phyloP scores from a whole-genome alignment of 2,113 vertebrate genomes.

The Antechinus flavipes region DNA sequence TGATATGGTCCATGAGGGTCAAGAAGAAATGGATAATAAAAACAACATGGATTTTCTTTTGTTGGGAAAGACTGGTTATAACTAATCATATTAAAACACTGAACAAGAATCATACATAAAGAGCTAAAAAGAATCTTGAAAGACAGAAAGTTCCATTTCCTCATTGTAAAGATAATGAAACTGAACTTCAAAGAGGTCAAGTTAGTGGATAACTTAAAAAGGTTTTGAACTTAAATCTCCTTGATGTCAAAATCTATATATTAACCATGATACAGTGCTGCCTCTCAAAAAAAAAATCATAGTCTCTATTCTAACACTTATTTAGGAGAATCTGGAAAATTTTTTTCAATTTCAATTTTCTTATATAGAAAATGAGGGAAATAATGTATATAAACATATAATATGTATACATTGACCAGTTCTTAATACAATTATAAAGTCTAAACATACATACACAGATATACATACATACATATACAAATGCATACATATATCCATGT shows the following conservation, averaged over 20 bases:
- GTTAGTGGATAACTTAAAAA: not conserved
- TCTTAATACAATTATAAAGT: not conserved
- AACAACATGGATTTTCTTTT: not conserved
- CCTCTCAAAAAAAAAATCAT: not conserved
- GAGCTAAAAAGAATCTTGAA: not conserved
- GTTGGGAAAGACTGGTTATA: not conserved
- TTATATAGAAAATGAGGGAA: not conserved
- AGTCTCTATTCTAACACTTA: not conserved
- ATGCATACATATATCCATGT: not conserved
- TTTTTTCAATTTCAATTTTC: not conserved
- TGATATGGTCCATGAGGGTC: not conserved
- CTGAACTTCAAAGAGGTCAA: not conserved
- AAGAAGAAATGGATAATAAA: not conserved
- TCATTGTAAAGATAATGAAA: not conserved
- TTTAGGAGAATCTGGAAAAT: not conserved
- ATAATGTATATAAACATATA: not conserved
- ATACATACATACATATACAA: not conserved
- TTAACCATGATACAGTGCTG: not conserved
- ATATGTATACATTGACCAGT: not conserved
- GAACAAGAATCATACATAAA: not conserved
- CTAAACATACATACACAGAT: too few species aligned
- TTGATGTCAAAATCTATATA: not conserved
- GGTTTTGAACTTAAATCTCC: not conserved
- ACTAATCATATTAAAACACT: not conserved
- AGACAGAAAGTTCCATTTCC: not conserved